phyloP scores from a whole-genome alignment of 2,797 vertebrate species.

The Ciconia nigra region DNA sequence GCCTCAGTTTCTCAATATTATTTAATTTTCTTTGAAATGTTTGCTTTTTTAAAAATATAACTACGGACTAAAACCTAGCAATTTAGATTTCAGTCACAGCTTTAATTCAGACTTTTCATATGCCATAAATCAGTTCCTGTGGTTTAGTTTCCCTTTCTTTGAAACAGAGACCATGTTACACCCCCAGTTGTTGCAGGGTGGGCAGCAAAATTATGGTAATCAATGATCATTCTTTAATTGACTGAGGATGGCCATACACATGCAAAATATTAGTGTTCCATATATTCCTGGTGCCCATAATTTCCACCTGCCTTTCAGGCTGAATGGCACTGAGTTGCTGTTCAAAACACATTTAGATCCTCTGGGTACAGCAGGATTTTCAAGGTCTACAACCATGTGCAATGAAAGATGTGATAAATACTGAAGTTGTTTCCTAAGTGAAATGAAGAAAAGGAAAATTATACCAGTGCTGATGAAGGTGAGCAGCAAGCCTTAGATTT shows the following conservation, averaged over 20 bases:
- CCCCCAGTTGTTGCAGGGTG: background rate
- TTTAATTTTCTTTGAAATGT: background rate
- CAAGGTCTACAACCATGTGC: background rate
- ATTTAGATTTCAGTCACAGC: background rate
- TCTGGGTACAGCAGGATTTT: conserved; percentile 16
- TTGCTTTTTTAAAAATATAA: background rate
- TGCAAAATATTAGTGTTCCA: background rate
- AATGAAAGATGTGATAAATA: conserved; percentile 33
- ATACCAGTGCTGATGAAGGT: conserved; percentile 2
- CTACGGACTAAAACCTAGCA: background rate
- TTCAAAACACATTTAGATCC: conserved; percentile 12
- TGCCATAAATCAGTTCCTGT: background rate
- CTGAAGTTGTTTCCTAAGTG: background rate
- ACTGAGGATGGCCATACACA: background rate
- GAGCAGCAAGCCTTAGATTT: conserved; percentile 17
- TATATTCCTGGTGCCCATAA: background rate
- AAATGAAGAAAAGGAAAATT: conserved; percentile 7
- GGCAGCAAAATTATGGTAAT: conserved; percentile 23
- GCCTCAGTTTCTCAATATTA: background rate
- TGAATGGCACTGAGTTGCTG: background rate
- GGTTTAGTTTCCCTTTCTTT: background rate
- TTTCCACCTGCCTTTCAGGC: background rate
- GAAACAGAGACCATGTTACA: background rate
- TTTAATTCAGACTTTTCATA: background rate
- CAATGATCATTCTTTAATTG: background rate